Conservation (phyloP, 2,113 vertebrate species). For the Cephalopholis sonnerati region DNA sequence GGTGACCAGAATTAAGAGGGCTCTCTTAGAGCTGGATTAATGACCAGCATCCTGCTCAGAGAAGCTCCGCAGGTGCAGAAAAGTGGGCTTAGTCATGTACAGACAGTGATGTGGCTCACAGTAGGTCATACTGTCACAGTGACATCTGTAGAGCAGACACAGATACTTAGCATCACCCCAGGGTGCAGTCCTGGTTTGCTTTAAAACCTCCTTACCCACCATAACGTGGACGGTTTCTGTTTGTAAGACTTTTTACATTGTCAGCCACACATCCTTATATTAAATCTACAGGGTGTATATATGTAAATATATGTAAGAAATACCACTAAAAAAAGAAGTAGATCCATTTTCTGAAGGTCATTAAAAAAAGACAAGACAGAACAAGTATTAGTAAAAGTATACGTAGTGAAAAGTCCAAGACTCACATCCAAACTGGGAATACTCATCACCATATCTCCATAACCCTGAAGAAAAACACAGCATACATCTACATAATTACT, state of each 20-base stretch:
- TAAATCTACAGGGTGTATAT: neutral
- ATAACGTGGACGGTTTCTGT: neutral
- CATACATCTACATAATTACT: neutral
- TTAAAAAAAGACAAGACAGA: too few species aligned
- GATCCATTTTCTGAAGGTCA: too few species aligned
- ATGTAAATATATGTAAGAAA: neutral
- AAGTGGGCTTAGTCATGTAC: neutral
- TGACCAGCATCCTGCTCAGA: constrained; percentile 18
- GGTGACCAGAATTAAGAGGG: constrained; percentile 60
- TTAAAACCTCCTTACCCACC: neutral
- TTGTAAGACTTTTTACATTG: neutral
- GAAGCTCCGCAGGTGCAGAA: constrained; percentile 35
- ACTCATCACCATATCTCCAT: neutral
- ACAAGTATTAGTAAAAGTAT: too few species aligned
- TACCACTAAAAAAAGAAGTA: neutral
- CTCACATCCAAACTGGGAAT: too few species aligned
- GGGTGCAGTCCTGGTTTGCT: constrained; percentile 4
- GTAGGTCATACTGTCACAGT: neutral
- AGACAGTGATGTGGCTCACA: neutral
- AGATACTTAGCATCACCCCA: neutral
- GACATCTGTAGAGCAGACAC: constrained; percentile 13
- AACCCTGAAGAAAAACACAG: neutral
- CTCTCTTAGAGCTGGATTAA: constrained; percentile 61
- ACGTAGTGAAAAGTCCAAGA: neutral
- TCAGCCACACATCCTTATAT: neutral